phyloP scores from a whole-genome alignment of 2,888 invertebrate genomes.

The Aporophyla lueneburgensis region DNA sequence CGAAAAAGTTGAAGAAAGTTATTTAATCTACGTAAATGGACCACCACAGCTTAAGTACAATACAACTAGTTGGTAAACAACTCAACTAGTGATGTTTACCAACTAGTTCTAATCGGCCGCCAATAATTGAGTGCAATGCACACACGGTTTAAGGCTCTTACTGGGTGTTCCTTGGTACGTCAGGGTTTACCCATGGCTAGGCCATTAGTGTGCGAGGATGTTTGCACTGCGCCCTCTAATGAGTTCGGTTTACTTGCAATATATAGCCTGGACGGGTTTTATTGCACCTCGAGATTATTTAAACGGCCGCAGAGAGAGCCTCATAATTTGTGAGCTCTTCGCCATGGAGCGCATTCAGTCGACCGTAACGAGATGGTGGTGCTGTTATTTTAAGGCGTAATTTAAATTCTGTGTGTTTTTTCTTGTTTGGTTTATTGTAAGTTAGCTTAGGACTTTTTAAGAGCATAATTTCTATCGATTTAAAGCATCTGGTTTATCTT shows the following conservation, averaged over 20 bases:
- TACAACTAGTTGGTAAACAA: conserved; percentile 39
- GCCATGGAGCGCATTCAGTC: conserved; percentile 70
- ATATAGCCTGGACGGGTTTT: conserved; percentile 79
- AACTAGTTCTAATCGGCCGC: conserved; percentile 48
- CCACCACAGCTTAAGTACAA: conserved; percentile 18
- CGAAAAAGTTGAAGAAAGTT: conserved; percentile 50
- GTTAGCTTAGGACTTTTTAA: conserved; percentile 20
- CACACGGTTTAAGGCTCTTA: conserved; percentile 44
- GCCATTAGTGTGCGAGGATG: conserved; percentile 76
- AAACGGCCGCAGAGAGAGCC: conserved; percentile 77
- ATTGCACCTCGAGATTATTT: conserved; percentile 84
- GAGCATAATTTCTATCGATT: conserved; percentile 4
- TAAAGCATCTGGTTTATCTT: background rate
- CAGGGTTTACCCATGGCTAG: conserved; percentile 67
- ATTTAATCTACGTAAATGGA: conserved; percentile 53
- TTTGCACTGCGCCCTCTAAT: conserved; percentile 77
- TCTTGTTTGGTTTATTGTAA: conserved; percentile 35
- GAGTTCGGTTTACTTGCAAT: conserved; percentile 78
- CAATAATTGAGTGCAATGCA: conserved; percentile 53
- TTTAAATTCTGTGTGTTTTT: conserved; percentile 62
- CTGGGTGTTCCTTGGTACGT: conserved; percentile 42
- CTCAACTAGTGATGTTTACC: conserved; percentile 41
- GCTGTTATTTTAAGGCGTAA: conserved; percentile 71
- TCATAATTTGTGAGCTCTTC: conserved; percentile 77
- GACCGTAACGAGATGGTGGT: conserved; percentile 72